phyloP scores from a whole-genome alignment of 30 jellyfish, hydroid and myxozoan species.

The Rhopilema esculentum region DNA sequence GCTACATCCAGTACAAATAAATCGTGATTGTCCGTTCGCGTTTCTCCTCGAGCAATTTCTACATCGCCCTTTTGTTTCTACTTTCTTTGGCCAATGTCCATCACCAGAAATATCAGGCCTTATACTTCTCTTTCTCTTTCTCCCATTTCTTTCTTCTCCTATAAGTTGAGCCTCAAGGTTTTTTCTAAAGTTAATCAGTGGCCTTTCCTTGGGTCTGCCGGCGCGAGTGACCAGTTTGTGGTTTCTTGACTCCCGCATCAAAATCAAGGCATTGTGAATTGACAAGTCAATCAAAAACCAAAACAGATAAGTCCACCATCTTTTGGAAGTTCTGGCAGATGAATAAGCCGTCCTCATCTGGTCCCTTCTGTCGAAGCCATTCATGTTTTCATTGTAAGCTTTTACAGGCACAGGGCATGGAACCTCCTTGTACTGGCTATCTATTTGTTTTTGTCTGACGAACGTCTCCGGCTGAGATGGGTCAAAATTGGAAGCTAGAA shows the following conservation, averaged over 20 bases:
- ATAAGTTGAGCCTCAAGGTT: constrained; percentile 23
- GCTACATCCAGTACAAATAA: constrained; percentile 31
- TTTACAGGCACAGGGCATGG: constrained; percentile 22
- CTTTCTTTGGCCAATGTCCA: constrained; percentile 40
- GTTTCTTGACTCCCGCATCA: constrained; percentile 41
- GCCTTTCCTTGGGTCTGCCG: constrained; percentile 4
- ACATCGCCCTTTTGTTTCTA: constrained; percentile 33
- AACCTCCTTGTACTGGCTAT: constrained; percentile 2
- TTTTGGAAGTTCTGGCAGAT: constrained; percentile 2
- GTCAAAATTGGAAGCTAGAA: constrained; percentile 11
- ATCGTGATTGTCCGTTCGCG: constrained; percentile 25
- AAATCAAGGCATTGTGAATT: constrained; percentile 24
- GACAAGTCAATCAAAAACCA: constrained; percentile 40
- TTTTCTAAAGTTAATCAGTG: constrained; percentile 3
- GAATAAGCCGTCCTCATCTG: constrained; percentile 34
- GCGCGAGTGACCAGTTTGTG: constrained; percentile 1
- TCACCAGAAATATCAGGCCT: constrained; percentile 10
- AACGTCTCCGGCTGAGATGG: constrained; percentile 18
- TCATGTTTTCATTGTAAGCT: constrained; percentile 5
- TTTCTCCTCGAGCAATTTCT: constrained; percentile 9
- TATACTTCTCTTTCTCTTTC: constrained; percentile 9
- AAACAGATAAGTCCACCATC: constrained; percentile 40
- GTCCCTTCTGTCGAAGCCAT: constrained; percentile 12
- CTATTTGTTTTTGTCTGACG: constrained; percentile 1
- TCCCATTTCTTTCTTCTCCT: constrained; percentile 21